Base-by-base conservation (phyloP, 2,888 invertebrate species). In the Rhogogaster chlorosoma region DNA sequence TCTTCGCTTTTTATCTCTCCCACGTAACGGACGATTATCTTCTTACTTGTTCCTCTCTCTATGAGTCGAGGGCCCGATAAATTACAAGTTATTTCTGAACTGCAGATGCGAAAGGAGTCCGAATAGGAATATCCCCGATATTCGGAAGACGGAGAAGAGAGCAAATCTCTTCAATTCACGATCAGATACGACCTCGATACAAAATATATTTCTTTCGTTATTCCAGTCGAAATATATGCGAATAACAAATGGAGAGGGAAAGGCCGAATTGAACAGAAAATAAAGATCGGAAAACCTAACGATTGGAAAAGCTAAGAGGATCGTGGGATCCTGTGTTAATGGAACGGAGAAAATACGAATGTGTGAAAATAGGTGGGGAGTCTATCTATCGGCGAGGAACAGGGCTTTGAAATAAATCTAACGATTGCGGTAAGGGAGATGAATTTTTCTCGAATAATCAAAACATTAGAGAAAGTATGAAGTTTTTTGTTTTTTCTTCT, bases 281-380 rank as follows among this genome's bases (percentile, higher is more conserved):
- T 6, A 53, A 53, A n/a, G 6, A 53, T 6, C 53, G 61, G 26
- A 22, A 26, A 32, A 32, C 32, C 36, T 36, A 70, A 18, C 32
- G 36, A 70, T 26, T 36, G 70, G 70, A 36, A 70, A 70, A 36
- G 70, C 70, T 70, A 70, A 70, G 36, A 36, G 70, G 70, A 70
- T 70, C 70, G 36, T 70, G 0, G 29, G 70, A 36, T 70, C 6
- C 36, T 7, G n/a, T 15, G 36, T 36, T 70, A n/a, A 70, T 70
- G 36, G 7, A 36, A 18, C 10, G 15, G 7, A 29, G 26, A n/a
- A 70, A 70, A 70, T 45, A 36, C 32, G 70, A n/a, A 36, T 15
- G n/a, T 36, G 70, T 18, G 36, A 70, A 36, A 70, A 70, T 36
- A 36, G 32, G 70, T 32, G 36, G 18, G 36, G n/a, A 32, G 29